Evolutionary conservation across 2,797 vertebrate genomes (phyloP).

Genomic region (Mormyrus hasselquistii): DNA sequence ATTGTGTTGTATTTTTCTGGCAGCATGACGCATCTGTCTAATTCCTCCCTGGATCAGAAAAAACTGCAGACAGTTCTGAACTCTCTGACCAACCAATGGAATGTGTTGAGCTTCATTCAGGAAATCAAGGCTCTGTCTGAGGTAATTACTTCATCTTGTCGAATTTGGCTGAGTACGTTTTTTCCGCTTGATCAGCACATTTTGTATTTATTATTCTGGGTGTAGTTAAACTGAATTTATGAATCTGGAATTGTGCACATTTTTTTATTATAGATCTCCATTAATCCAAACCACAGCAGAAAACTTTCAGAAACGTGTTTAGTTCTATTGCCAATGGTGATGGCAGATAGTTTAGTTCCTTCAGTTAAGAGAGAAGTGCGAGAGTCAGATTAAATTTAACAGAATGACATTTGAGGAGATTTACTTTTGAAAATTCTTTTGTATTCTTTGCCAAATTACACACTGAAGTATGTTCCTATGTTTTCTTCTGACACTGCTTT

Average conservation of each 20-base stretch:
- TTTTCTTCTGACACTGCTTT: background rate
- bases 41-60: slow-evolving; percentile 64
- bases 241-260: background rate
- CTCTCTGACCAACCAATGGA: slow-evolving; percentile 53
- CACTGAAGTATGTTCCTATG: background rate
- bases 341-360: background rate
- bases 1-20: slow-evolving; percentile 17
- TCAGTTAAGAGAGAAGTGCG: background rate
- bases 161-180: background rate
- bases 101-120: slow-evolving; percentile 64
- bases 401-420: background rate
- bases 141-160: slow-evolving; percentile 53
- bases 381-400: slow-evolving; percentile 2
- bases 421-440: background rate
- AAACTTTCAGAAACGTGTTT: background rate
- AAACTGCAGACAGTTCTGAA: slow-evolving; percentile 70
- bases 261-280: background rate
- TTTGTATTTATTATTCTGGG: background rate
- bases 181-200: background rate
- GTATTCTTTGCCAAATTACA: background rate
- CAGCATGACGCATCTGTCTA: slow-evolving; percentile 72
- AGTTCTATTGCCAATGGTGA: background rate
- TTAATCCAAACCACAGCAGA: background rate
- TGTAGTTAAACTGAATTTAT: background rate
- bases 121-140: slow-evolving; percentile 68